A percentile compares a stretch with the other conserved stretches of the same genome.
Conservation (phyloP, 1,140 invertebrate genomes). For the Eumeta japonica region DNA sequence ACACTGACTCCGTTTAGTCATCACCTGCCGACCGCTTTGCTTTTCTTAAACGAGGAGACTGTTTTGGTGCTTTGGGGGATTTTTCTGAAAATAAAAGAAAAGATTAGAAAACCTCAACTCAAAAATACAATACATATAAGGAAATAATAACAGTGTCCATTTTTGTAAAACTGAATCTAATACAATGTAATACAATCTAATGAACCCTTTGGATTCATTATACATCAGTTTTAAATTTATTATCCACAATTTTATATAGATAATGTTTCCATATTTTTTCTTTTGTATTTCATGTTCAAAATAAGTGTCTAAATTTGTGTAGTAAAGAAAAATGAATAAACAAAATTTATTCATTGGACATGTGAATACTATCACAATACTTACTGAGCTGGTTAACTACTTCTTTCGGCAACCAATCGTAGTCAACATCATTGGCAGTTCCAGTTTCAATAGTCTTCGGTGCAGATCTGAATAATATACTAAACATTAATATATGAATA, state of each 20-base stretch:
- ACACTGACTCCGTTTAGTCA: conserved; percentile 29
- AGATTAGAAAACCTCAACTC: conserved; percentile 10
- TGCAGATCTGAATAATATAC: too few relatives aligned
- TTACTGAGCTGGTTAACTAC: conserved; percentile 80
- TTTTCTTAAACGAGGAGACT: conserved; percentile 73
- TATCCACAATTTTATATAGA: too few relatives aligned
- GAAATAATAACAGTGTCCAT: too few relatives aligned
- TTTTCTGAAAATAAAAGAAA: conserved; percentile 59
- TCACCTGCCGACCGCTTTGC: conserved; percentile 69
- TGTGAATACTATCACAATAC: conserved; percentile 47
- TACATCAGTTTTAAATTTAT: too few relatives aligned
- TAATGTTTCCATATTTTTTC: too few relatives aligned
- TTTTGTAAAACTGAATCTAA: too few relatives aligned
- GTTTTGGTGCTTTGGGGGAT: conserved; percentile 58
- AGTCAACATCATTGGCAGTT: conserved; percentile 92
- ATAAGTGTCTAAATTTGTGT: conserved; percentile 1
- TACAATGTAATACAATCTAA: too few relatives aligned
- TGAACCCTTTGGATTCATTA: too few relatives aligned
- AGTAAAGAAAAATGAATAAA: conserved; percentile 1
- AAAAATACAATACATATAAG: too few relatives aligned
- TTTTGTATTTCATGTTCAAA: too few relatives aligned
- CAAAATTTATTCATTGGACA: conserved; percentile 2
- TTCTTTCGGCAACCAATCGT: conserved; percentile 95
- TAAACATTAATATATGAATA: too few relatives aligned
- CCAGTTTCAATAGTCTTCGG: conserved; percentile 74